Evolutionary conservation across 2,113 vertebrate genomes (phyloP), one percentile per base, ranked within the genome.

Genomic region (Astatotilapia flaviijosephi): DNA sequence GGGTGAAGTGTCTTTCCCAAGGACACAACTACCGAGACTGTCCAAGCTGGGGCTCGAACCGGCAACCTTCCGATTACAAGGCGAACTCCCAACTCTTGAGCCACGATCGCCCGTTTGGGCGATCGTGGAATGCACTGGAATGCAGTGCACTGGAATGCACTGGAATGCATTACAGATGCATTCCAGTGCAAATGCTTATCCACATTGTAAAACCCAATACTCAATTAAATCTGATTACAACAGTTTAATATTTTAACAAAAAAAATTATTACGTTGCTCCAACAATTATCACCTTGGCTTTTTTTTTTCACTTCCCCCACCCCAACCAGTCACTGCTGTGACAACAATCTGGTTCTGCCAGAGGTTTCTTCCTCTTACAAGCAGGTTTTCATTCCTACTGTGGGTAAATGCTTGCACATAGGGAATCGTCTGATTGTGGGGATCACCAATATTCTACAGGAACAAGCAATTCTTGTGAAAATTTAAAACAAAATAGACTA

Each of bases 211-310:
- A 37, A 37, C 33, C 62, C 62, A 68, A 21, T 68, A 21, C 19
- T 68, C 35, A 3, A 6, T 68, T 68, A 68, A 68, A 40, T 68
- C 62, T 68, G 33, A 68, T 14, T 40, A 40, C 19, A 68, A 8
- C 19, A 68, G 62, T 21, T 40, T 68, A 68, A 40, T 21, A 40
- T 68, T 68, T 68, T 40, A 68, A 40, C 33, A 40, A 68, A 68
- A 65, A 21, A 21, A 21, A 21, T 21, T 13, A 40, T 40, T 68
- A 40, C 37, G 19, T 40, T 68, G 33, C 33, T 3, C 33, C 62
- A 68, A 21, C 19, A 68, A 68, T 37, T 68, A 68, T 68, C 33
- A 40, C 31, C 19, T 65, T 37, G 60, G 33, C 33, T 65, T 4
- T n/a, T 37, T 31, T 68, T 68, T 68, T 37, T 11, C 31, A 33